Evolutionary conservation across 2,888 invertebrate species (phyloP), one percentile per base, ranked within the genome.

Genomic region (Chloroclystis v-ata): DNA sequence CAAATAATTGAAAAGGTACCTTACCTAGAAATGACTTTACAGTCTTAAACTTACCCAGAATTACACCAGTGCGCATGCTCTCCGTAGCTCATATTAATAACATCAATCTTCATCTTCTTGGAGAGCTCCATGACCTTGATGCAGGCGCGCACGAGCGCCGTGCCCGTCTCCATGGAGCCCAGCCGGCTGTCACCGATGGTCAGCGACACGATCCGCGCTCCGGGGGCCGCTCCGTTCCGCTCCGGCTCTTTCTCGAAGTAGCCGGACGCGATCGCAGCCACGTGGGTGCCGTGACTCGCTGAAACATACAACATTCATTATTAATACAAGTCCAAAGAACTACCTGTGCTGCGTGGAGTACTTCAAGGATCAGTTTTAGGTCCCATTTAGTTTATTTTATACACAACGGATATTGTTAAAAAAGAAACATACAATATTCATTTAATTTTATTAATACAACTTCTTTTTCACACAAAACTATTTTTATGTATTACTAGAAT

Each of bases 51-150:
- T 89, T 84, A 96, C 95, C 98, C 98, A 5, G 93, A 84, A 76
- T 96, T 94, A 1, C 95, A 92, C 94, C 97, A 97, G 76, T 97
- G 95, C 0, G 96, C 92, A 65, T 95, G 96, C 81, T 99, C 99
- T 0, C 99, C 99, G 65, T 98, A 99, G 70, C 98, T 98, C 96
- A 97, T 98, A 78, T 99, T 99, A 59, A 99, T 95, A 0, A 99
- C 93, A 72, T 99, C 95, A 40, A 96, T 89, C 62, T 90, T 90
- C 62, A 81, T 85, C 1, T 67, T 79, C 60, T 90, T 88, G 35
- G 90, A 89, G 11, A 93, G 72, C 65, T 93, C 92, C 94, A 96
- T 96, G 28, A 96, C 89, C 76, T 93, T 92, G 60, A 95, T 93
- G 89, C 98, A 97, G 6, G 98, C 98, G 54, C 99, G 89, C 1